Percentiles rank a stretch among this genome's conserved stretches.
phyloP scores from a whole-genome alignment of 2,113 vertebrate genomes.

The Scomber japonicus region DNA sequence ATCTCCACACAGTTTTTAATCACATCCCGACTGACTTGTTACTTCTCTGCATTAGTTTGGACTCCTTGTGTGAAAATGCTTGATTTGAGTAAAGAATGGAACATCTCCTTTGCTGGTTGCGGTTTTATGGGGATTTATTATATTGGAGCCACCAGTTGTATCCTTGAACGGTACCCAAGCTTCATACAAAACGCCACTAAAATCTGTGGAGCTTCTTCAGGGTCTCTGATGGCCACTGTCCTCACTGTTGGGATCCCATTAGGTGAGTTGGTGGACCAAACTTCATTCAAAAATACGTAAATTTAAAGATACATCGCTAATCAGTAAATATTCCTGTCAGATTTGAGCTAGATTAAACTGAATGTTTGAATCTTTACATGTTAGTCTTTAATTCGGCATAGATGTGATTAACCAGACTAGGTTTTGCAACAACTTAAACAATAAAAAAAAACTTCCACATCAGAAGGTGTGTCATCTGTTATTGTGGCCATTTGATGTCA shows the following conservation, averaged over 20 bases:
- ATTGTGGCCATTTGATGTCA: too few species aligned
- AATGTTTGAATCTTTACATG: not conserved
- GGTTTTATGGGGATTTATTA: slow-evolving; percentile 91
- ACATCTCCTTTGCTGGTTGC: slow-evolving; percentile 90
- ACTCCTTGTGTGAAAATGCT: slow-evolving; percentile 72
- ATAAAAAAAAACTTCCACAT: too few species aligned
- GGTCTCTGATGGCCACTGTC: slow-evolving; percentile 83
- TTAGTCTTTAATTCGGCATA: not conserved
- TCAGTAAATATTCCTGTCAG: rapidly evolving
- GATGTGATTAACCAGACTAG: not conserved
- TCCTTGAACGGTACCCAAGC: slow-evolving; percentile 85
- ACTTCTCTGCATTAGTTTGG: too few species aligned
- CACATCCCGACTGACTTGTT: not conserved
- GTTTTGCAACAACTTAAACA: too few species aligned
- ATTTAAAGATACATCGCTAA: not conserved
- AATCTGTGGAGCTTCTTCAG: slow-evolving; percentile 87
- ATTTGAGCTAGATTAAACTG: not conserved
- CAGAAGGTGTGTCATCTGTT: too few species aligned
- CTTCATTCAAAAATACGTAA: not conserved
- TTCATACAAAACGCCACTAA: slow-evolving; percentile 81
- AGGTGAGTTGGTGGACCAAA: slow-evolving; percentile 77
- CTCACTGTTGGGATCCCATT: slow-evolving; percentile 79
- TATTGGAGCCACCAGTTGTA: slow-evolving; percentile 85
- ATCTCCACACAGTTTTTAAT: too few species aligned
- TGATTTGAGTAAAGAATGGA: slow-evolving; percentile 84